Conservation (phyloP, 2,113 vertebrate species). For the Acinonyx jubatus region DNA sequence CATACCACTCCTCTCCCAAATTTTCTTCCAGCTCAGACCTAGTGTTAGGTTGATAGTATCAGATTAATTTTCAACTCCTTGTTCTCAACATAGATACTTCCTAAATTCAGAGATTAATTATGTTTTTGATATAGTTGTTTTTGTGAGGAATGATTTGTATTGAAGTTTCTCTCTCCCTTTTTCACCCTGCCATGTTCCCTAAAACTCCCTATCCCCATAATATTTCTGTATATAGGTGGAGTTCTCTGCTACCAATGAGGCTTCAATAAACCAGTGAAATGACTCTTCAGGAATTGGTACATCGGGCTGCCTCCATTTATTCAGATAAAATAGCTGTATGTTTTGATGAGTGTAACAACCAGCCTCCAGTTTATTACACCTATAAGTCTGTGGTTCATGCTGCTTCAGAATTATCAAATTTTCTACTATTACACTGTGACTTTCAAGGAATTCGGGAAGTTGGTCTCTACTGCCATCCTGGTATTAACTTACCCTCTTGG, state of each 20-base stretch:
- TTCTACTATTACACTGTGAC: conserved; percentile 81
- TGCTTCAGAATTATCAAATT: conserved; percentile 83
- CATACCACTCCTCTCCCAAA: neutral
- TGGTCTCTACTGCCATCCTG: conserved; percentile 91
- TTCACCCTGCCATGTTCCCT: neutral
- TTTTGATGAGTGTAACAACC: conserved; percentile 83
- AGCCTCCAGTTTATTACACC: conserved; percentile 63
- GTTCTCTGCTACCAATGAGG: conserved; percentile 21
- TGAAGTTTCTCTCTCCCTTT: neutral
- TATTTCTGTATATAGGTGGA: neutral
- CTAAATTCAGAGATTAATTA: neutral
- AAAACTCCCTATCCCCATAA: neutral
- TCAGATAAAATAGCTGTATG: conserved; percentile 85
- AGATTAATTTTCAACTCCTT: conserved; percentile 9
- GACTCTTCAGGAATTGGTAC: conserved; percentile 89
- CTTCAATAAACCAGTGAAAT: conserved; percentile 61
- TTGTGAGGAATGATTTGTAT: neutral
- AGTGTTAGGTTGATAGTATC: neutral
- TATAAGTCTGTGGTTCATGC: conserved; percentile 83
- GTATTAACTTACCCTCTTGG: conserved; percentile 92
- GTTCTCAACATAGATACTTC: neutral
- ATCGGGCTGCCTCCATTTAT: conserved; percentile 81
- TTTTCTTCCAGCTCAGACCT: neutral
- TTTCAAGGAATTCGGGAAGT: conserved; percentile 76
- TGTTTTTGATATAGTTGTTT: neutral